Conservation (phyloP, 2,113 vertebrate genomes). For the Haemorhous mexicanus region DNA sequence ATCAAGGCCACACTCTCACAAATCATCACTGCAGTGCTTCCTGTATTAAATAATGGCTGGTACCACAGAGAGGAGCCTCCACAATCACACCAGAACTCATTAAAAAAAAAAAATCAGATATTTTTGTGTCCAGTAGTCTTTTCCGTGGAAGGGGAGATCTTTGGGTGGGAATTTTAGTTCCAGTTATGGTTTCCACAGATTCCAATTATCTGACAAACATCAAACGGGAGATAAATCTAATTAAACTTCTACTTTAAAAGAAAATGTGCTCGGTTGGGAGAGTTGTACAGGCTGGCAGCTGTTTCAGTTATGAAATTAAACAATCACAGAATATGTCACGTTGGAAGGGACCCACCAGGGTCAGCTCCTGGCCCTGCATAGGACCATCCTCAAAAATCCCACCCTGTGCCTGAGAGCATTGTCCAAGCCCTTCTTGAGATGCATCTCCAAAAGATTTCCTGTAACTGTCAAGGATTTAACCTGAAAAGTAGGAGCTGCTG, state of each 20-base stretch:
- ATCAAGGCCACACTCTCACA: background rate
- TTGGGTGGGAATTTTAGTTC: background rate
- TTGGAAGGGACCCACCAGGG: background rate
- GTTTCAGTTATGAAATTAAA: background rate
- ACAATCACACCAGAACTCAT: background rate
- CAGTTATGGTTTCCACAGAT: background rate
- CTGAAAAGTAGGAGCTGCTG: background rate
- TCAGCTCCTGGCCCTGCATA: background rate
- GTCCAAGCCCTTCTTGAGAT: background rate
- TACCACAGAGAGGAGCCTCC: background rate
- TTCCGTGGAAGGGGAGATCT: no score
- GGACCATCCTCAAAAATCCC: background rate
- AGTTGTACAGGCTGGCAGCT: background rate
- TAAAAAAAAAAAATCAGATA: background rate
- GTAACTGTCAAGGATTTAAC: background rate
- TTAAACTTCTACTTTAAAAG: background rate
- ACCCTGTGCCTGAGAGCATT: background rate
- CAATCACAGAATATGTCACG: no score
- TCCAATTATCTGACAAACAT: background rate
- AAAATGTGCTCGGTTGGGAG: background rate
- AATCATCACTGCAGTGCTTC: background rate
- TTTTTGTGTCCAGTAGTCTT: background rate
- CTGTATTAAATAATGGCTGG: background rate
- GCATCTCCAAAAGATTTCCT: background rate
- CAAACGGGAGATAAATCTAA: background rate